Conservation (phyloP, 92 coral and sea anemone genomes). For the Heliopora coerulea region DNA sequence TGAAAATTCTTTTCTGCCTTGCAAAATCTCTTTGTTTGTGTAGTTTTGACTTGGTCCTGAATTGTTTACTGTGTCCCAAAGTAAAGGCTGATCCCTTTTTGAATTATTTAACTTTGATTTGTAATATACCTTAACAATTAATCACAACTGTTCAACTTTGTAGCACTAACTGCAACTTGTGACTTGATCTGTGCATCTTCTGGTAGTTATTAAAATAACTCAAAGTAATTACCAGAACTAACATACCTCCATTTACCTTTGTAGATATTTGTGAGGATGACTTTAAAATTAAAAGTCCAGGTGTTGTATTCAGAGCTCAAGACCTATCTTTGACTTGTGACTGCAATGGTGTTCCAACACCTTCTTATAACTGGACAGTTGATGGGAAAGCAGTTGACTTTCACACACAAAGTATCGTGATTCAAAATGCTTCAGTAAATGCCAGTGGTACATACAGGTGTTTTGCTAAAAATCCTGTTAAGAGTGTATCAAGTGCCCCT, state of each 20-base stretch:
- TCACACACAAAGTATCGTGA: conserved; percentile 38
- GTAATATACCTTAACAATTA: too few relatives aligned
- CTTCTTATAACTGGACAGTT: conserved; percentile 60
- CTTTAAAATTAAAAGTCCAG: conserved; percentile 1
- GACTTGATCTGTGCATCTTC: too few relatives aligned
- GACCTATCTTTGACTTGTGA: conserved; percentile 15
- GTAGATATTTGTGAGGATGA: conserved; percentile 17
- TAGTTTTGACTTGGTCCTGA: too few relatives aligned
- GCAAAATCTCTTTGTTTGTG: too few relatives aligned
- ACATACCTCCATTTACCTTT: background rate
- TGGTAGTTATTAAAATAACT: too few relatives aligned
- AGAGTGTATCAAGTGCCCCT: conserved; percentile 42
- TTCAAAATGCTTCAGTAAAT: conserved; percentile 42
- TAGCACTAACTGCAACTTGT: too few relatives aligned
- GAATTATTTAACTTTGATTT: too few relatives aligned
- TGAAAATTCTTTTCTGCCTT: too few relatives aligned
- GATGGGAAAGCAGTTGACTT: conserved; percentile 40
- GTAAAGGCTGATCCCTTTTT: too few relatives aligned
- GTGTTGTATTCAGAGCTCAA: background rate
- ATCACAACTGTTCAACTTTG: too few relatives aligned
- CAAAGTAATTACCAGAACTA: background rate
- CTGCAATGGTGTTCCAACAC: conserved; percentile 48
- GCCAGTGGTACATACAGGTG: conserved; percentile 77
- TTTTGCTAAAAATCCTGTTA: conserved; percentile 45
- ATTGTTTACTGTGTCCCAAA: too few relatives aligned